Evolutionary conservation across 1,140 invertebrate genomes (phyloP).

Genomic region (Leucophenga varia): DNA sequence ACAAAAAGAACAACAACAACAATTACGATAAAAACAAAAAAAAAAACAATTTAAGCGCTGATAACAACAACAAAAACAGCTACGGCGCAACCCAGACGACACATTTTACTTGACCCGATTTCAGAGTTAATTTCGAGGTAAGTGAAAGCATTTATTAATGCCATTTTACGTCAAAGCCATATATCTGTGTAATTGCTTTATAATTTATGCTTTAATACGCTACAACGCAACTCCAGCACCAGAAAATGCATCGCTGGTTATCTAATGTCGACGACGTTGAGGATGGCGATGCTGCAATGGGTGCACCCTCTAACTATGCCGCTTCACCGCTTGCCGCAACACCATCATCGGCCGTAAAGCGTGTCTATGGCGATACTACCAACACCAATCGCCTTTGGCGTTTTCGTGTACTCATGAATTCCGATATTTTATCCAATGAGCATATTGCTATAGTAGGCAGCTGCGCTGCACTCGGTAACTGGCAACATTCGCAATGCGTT

Average conservation of each 20-base stretch:
- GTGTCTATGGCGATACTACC: conserved; percentile 30
- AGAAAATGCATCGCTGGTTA: conserved; percentile 42
- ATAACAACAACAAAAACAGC: no score
- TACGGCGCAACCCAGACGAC: no score
- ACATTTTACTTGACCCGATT: no score
- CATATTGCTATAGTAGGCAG: conserved; percentile 58
- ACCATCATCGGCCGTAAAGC: conserved; percentile 6
- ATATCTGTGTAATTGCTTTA: no score
- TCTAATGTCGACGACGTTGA: conserved; percentile 19
- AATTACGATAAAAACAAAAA: no score
- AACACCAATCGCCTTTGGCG: conserved; percentile 59
- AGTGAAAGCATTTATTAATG: no score
- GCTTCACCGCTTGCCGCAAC: not conserved
- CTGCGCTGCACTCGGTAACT: conserved; percentile 57
- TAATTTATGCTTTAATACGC: no score
- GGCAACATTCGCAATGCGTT: conserved; percentile 58
- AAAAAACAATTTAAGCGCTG: no score
- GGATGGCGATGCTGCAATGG: conserved; percentile 24
- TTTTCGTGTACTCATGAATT: conserved; percentile 44
- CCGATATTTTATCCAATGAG: conserved; percentile 46
- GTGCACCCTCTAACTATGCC: conserved; percentile 14
- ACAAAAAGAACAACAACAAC: no score
- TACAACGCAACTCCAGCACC: no score
- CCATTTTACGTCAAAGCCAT: no score
- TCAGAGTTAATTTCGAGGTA: no score